Evolutionary conservation across 1,140 invertebrate species (phyloP), one percentile per base, ranked within the genome.

Genomic region (Copidosoma floridanum): DNA sequence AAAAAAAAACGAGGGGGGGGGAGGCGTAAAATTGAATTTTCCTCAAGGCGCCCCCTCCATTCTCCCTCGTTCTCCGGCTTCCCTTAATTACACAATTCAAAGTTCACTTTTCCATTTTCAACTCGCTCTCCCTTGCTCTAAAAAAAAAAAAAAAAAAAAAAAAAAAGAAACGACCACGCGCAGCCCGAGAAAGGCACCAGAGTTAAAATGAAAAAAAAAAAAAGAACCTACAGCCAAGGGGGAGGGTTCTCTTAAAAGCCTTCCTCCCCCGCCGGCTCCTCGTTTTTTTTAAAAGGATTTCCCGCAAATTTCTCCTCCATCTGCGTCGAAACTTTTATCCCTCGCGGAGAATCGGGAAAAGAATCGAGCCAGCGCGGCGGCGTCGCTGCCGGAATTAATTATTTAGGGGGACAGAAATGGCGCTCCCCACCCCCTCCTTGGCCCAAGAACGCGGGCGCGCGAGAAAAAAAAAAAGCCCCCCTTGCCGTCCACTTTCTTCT

Each of bases 311-410:
- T 56, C 59, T 55, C 57, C 57, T 53, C 40, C 50, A 53, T 59
- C 57, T 56, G 46, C 46, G 59, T 40, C 52, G 59, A 56, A 61
- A 61, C 35, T 61, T 61, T 61, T 61, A 61, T 56, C 26, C 58
- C 37, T 46, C 52, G 38, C 18, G n/a, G 26, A 10, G 6, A 38
- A 48, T n/a, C n/a, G 55, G 48, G 12, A 44, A 16, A 50, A 57
- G 29, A 50, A 57, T 57, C 44, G 46, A 57, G 46, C 26, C 29
- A n/a, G 12, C 46, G 23, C 44, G 40, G 29, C 44, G 38, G 26
- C 61, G 51, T 27, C 27, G 62, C 62, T 60, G 56, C 62, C 57
- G 62, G 62, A 64, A 64, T 64, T 64, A 64, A 64, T 64, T 64
- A 64, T 64, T 64, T 64, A 64, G 59, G 62, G 48, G 53, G 62